These are phyloP conservation scores for Channa striata DNA, from an alignment of 2,797 vertebrate genomes.

Conservation along the genomic window DNA sequence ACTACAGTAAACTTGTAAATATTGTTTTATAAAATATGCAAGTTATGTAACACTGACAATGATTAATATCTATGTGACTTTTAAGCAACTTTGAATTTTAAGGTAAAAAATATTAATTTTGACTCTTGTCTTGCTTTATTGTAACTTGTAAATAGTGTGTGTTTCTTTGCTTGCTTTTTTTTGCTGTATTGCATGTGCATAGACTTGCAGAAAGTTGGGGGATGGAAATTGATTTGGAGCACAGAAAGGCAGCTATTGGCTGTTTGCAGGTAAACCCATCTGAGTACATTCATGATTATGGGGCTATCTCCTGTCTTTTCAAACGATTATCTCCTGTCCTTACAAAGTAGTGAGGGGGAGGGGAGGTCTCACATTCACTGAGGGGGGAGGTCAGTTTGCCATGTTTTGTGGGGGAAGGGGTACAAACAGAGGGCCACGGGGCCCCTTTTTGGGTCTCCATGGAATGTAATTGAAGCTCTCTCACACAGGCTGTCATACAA, in stretches of 20 bases:
- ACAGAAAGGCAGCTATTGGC: constrained; percentile 64
- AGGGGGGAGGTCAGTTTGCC: constrained; percentile 81
- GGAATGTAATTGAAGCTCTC: constrained; percentile 79
- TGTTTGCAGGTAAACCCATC: constrained; percentile 85
- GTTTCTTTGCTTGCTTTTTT: background rate
- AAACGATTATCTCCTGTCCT: constrained; percentile 86
- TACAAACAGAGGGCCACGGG: constrained; percentile 82
- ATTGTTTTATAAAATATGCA: too few species aligned
- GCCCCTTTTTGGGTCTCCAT: constrained; percentile 77
- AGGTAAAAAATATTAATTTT: background rate
- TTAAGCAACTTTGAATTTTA: background rate
- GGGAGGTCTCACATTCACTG: constrained; percentile 82
- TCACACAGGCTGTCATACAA: constrained; percentile 44
- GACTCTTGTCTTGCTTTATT: background rate
- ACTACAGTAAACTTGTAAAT: too few species aligned
- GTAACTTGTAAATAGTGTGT: background rate
- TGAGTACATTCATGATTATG: constrained; percentile 83
- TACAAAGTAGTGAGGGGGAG: constrained; percentile 77
- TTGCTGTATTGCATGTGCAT: constrained; percentile 23
- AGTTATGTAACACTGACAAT: background rate
- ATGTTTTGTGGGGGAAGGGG: constrained; percentile 85
- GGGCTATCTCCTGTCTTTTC: constrained; percentile 86
- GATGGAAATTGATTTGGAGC: constrained; percentile 38
- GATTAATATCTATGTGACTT: background rate
- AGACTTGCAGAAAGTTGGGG: constrained; percentile 40